Evolutionary conservation across 2,888 invertebrate species (phyloP), one percentile per base, ranked within the genome.

Genomic region (Tenodera sinensis): DNA sequence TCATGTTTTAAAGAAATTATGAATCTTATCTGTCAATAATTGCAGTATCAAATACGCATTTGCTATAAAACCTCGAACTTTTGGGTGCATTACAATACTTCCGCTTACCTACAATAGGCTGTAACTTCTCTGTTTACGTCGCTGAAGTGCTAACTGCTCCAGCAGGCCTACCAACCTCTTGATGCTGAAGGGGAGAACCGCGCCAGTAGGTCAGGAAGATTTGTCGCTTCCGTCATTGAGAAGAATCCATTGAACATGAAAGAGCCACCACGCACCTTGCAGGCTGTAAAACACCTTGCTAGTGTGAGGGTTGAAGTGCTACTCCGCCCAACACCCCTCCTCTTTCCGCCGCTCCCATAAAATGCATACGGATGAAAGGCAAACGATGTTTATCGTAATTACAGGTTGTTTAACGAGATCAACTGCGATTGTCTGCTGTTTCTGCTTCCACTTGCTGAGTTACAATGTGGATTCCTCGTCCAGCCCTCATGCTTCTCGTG

Each of bases 381-480:
- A 87, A 87, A 83, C 81, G 87, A 87, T 87, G 87, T 83, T 34
- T 83, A 83, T 87, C 87, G 87, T 87, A 87, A 87, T 87, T 87
- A 83, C 87, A 87, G 87, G 87, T 87, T 87, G 87, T 87, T 87
- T 82, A 87, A 81, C 34, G 83, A 83, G n/a, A n/a, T 42, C 34
- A n/a, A 82, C 34, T 83, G 42, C 82, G 87, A 82, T 87, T 87
- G 87, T 87, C 34, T 87, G 42, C 47, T 85, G 42, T 54, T 81
- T 71, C 86, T 81, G 30, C 34, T 81, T 47, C 81, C 71, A 25
- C 25, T 87, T 87, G 83, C 82, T 87, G 34, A 87, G 87, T 87
- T 87, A 87, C 30, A 27, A 42, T 82, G n/a, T 34, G 81, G 30
- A 83, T 14, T 87, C 82, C 82, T 34, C 34, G 27, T 30, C 82